Percentiles rank a stretch among this genome's conserved stretches.
These are phyloP conservation scores for Baccha elongata DNA, from an alignment of 2,888 invertebrate species.

Conservation along the genomic window DNA sequence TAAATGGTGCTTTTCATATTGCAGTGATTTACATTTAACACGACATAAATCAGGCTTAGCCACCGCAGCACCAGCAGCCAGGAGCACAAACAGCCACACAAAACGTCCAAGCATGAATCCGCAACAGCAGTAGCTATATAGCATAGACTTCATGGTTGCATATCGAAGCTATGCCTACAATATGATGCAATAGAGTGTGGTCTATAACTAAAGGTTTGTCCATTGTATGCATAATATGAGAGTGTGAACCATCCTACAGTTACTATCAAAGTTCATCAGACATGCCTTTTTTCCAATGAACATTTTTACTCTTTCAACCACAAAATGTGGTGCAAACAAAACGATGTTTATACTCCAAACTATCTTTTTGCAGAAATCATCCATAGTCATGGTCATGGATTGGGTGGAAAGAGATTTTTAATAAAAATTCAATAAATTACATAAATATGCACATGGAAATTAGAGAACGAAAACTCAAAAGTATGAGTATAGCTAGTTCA, in stretches of 20 bases:
- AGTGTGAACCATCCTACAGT: too few relatives aligned
- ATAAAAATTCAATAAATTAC: constrained; percentile 62
- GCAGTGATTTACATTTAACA: constrained; percentile 78
- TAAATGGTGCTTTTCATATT: constrained; percentile 76
- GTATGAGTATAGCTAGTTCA: too few relatives aligned
- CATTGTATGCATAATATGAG: constrained; percentile 36
- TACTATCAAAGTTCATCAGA: constrained; percentile 43
- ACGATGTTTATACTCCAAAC: constrained; percentile 42
- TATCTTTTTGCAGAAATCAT: background rate
- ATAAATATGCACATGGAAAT: background rate
- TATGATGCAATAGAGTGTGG: constrained; percentile 6
- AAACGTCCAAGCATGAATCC: constrained; percentile 36
- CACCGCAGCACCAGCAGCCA: constrained; percentile 73
- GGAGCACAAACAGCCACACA: constrained; percentile 43
- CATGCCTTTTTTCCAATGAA: background rate
- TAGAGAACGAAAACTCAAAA: too few relatives aligned
- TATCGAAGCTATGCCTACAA: constrained; percentile 8
- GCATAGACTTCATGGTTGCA: constrained; percentile 50
- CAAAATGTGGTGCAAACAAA: constrained; percentile 63
- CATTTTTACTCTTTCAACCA: constrained; percentile 54
- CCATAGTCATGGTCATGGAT: constrained; percentile 18
- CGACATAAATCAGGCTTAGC: constrained; percentile 77
- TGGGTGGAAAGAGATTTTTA: constrained; percentile 30
- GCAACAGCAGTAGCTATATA: background rate
- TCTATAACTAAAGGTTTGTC: constrained; percentile 25